Base-by-base conservation (phyloP, 2,888 invertebrate genomes). In the Dascillus cervinus region DNA sequence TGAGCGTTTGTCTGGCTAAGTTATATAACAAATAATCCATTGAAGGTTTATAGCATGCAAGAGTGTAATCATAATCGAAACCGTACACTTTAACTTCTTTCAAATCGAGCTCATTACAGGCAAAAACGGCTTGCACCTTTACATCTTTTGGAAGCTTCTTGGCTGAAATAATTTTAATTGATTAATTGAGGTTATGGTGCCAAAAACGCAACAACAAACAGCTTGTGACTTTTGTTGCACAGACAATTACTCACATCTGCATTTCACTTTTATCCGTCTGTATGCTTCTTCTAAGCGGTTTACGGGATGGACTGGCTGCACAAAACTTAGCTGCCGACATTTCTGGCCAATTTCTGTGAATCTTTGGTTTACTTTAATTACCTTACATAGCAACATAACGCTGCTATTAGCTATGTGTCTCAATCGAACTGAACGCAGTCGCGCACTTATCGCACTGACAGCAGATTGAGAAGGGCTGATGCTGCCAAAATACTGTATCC, bases 21-120 rank as follows among this genome's bases (percentile, higher is more conserved):
- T 89, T 85, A 61, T 95, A 97, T 10, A 97, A 75, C 25, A 96
- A 71, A 58, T 82, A 80, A 59, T 95, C 90, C 58, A 97, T 70
- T 11, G 83, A 77, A 5, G 87, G 84, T 55, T 89, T 92, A 62
- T 97, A 97, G 52, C 90, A 88, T 1, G 96, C 96, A 52, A 97
- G 64, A 0, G 97, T 97, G 64, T 97, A 97, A 64, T 97, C 97
- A 70, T 97, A 97, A 67, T 97, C 97, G 70, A 97, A 97, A 22
- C 97, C 91, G 70, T 94, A 95, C 1, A 95, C 90, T 54, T 87
- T 79, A 21, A 97, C 88, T 64, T 92, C 87, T 42, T 82, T 75
- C 29, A 97, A 69, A 62, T 94, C 86, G 34, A 96, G 69, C 58
- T 96, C 95, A 68, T 97, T 97, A 65, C 95, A 96, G 6, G 94